Evolutionary conservation across 1,140 invertebrate species (phyloP), one percentile per base, ranked within the genome.

Genomic region (Drosophila arawakana): DNA sequence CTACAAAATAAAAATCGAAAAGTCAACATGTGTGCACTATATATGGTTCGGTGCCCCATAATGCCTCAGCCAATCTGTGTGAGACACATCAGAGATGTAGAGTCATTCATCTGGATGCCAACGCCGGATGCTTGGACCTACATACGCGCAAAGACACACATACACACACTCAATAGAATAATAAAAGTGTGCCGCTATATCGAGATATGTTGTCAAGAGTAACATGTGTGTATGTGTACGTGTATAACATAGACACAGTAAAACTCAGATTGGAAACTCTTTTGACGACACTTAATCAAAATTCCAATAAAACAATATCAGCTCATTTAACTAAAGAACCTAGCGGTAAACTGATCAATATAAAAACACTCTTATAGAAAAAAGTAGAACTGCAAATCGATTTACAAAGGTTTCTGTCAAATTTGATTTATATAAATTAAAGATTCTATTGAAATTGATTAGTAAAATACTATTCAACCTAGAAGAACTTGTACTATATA

Each of bases 171-270:
- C 66, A 72, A 78, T 68, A 79, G 68, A 82, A 76, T 79, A 62
- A 72, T 67, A 63, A 75, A 83, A 88, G 79, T 86, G 79, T 86
- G 82, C 78, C 81, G 72, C 72, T 61, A 50, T 47, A 66, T 52
- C 60, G 50, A 61, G 70, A 73, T 67, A 49, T 43, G 21, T 46
- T 5, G 18, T 18, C 50, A 37, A 61, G 49, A 62, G 55, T 59
- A 21, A 21, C 18, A 21, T 58, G 39, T 30, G 6, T 30, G 25
- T 30, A 30, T 30, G 6, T 6, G 6, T 30, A 30, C 6, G 25
- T 30, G 6, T 30, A 30, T 30, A 30, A 30, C 25, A 30, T 2
- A 30, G 41, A 67, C 18, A 44, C 4, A 67, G 10, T 21, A 10
- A 34, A 9, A 57, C 4, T 18, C 7, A 60, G 63, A 59, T 73